Evolutionary conservation across 2,888 invertebrate species (phyloP).

Genomic region (Acanthosoma haemorrhoidale): DNA sequence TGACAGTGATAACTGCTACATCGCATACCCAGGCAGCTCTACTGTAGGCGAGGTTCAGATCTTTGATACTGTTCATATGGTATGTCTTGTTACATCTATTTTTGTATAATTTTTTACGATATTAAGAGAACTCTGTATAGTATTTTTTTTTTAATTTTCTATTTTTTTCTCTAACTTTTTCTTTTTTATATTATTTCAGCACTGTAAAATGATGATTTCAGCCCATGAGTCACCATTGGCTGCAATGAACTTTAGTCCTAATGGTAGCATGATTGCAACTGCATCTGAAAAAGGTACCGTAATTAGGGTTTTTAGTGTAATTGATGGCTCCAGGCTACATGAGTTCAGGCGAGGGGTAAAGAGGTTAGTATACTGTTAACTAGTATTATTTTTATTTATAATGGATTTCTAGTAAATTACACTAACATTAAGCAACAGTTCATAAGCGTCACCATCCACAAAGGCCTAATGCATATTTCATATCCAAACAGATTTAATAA

Average conservation of each 20-base stretch:
- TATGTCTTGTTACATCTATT: slow-evolving; percentile 47
- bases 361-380: slow-evolving; percentile 50
- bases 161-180: not conserved
- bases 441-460: too few species aligned
- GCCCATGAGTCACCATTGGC: slow-evolving; percentile 96
- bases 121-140: too few species aligned
- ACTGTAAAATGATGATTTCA: slow-evolving; percentile 92
- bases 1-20: slow-evolving; percentile 82
- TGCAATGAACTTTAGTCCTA: slow-evolving; percentile 85
- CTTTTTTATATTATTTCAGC: slow-evolving; percentile 52
- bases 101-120: not conserved
- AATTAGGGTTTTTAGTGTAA: slow-evolving; percentile 84
- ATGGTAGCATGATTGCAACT: slow-evolving; percentile 69
- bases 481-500: too few species aligned
- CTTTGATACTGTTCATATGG: slow-evolving; percentile 86
- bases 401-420: too few species aligned
- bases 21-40: slow-evolving; percentile 95
- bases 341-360: slow-evolving; percentile 96
- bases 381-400: too few species aligned
- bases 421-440: too few species aligned
- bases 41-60: slow-evolving; percentile 92
- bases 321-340: slow-evolving; percentile 84
- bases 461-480: too few species aligned
- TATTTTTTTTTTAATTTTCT: not conserved
- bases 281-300: slow-evolving; percentile 95